Percentiles rank a stretch among this genome's conserved stretches.
These are phyloP conservation scores for Tetramorium bicarinatum DNA, from an alignment of 2,888 invertebrate species.

Conservation along the genomic window DNA sequence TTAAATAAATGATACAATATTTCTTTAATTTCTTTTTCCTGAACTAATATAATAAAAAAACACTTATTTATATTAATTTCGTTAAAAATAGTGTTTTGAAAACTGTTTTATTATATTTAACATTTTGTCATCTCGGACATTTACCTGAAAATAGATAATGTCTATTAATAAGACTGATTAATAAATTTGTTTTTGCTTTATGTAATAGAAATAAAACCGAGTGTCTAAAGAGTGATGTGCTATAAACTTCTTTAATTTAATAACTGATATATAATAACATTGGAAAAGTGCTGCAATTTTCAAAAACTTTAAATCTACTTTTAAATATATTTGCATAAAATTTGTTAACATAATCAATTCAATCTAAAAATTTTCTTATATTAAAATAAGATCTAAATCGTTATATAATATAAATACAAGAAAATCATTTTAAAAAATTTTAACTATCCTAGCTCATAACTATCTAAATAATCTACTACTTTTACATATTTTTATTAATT, in stretches of 20 bases:
- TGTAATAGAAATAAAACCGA: neutral
- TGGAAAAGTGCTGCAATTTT: neutral
- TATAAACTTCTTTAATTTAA: neutral
- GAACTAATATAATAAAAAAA: neutral
- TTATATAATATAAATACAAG: neutral
- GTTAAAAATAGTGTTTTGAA: neutral
- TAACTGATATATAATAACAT: neutral
- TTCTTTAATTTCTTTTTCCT: neutral
- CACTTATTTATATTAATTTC: neutral
- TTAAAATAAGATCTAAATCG: neutral
- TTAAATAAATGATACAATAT: neutral
- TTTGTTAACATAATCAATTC: neutral
- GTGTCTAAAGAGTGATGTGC: neutral
- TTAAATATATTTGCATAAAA: neutral
- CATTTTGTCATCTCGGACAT: neutral
- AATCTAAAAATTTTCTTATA: neutral
- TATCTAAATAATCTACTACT: neutral
- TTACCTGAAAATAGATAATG: neutral
- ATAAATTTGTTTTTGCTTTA: neutral
- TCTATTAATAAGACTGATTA: neutral
- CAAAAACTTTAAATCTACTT: neutral
- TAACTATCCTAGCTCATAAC: too few relatives aligned
- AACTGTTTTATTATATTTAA: neutral
- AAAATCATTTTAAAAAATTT: neutral
- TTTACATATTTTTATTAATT: neutral